Evolutionary conservation across 1,140 invertebrate genomes (phyloP).

Genomic region (Geopemphigus sp.): DNA sequence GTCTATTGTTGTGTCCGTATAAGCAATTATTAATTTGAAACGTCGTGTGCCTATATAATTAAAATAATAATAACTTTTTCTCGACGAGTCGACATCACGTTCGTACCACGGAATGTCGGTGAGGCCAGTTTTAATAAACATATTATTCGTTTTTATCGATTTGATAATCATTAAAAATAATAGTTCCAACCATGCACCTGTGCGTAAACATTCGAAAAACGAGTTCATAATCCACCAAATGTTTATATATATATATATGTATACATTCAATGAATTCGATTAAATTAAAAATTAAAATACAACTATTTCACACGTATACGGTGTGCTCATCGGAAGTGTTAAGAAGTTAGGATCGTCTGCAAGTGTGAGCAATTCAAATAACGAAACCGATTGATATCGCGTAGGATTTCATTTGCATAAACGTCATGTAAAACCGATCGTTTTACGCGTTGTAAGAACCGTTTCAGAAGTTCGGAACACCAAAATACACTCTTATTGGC

Average conservation of each 20-base stretch:
- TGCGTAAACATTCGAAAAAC: conserved; percentile 23
- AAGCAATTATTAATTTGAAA: neutral
- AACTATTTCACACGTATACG: neutral
- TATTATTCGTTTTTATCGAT: conserved; percentile 22
- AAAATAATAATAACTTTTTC: conserved; percentile 5
- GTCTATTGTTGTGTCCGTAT: neutral
- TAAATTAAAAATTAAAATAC: neutral
- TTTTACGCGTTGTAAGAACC: neutral
- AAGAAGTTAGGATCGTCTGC: too few species aligned
- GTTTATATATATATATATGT: too few species aligned
- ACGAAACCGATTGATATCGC: neutral
- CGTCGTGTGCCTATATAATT: neutral
- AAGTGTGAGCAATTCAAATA: neutral
- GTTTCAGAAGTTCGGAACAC: neutral
- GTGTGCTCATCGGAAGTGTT: neutral
- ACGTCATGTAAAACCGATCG: neutral
- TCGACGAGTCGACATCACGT: neutral
- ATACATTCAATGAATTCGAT: neutral
- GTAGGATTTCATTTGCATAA: neutral
- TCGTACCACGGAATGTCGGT: neutral
- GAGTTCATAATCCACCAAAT: neutral
- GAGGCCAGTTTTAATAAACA: neutral
- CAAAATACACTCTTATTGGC: neutral
- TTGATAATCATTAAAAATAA: neutral
- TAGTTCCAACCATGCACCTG: neutral